Base-by-base conservation (phyloP, 2,888 invertebrate genomes). In the Nasonovia ribisnigri region DNA sequence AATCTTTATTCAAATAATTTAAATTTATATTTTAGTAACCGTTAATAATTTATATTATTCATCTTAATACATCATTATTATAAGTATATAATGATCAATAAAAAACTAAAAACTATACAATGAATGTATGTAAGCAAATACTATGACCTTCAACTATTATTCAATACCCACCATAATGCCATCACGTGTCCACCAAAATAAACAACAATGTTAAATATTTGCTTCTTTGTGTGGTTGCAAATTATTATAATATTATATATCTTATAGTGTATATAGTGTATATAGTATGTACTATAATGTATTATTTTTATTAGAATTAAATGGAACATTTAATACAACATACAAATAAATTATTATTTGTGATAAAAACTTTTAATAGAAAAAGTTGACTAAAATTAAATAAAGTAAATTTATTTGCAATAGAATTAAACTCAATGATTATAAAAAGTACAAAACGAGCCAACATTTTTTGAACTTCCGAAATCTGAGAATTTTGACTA, bases 141-240 rank as follows among this genome's bases (percentile, higher is more conserved):
- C 84, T 57, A 42, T 29, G 29, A 29, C 84, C 93, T 93, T 93
- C 89, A 93, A 90, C 90, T 93, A 93, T 90, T 93, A 57, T n/a
- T 26, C 20, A 90, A 60, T 89, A 43, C 43, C 42, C 54, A 54
- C 10, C 43, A 92, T n/a, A 88, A 54, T 67, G n/a, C 29, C 29
- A 54, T 92, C 77, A 92, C 54, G 24, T 92, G 24, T 46, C 43
- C 16, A 89, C 84, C 43, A 89, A 93, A 89, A 13, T 46, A 90
- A 89, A 93, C 92, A 92, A 92, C 46, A 89, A 57, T 84, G 54
- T 84, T 90, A 46, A 93, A 88, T 54, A 93, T 90, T 48, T 57
- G 26, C 10, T 87, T 26, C 36, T 36, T 92, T 92, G 87, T 92
- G 48, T 87, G 16, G 46, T 16, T 46, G 48, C 20, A 10, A 36